These are phyloP conservation scores for Sorex maritimensis DNA, from an alignment of 2,797 vertebrate genomes.

Conservation along the genomic window DNA sequence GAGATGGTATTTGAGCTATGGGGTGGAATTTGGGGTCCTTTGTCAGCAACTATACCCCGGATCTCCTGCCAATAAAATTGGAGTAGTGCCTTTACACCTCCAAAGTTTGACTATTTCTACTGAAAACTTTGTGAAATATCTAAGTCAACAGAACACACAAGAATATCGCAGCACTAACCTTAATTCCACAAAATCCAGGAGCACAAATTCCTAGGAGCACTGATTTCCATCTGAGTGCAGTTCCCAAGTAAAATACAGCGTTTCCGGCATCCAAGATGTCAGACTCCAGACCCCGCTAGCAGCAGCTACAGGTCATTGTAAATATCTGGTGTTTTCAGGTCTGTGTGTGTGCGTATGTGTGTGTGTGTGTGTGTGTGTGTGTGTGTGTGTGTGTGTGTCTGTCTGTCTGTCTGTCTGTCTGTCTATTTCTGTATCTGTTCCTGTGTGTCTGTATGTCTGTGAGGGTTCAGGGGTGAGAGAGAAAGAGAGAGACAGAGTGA, in stretches of 20 bases:
- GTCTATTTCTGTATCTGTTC: too few relatives aligned
- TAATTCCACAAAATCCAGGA: constrained; percentile 60
- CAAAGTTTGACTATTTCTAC: constrained; percentile 40
- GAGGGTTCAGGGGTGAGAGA: too few relatives aligned
- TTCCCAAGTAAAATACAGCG: constrained; percentile 50
- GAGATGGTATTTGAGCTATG: constrained; percentile 26
- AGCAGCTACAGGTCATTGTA: not conserved
- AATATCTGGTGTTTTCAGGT: constrained; percentile 6
- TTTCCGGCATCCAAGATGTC: constrained; percentile 4
- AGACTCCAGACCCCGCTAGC: not conserved
- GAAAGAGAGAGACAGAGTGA: too few relatives aligned
- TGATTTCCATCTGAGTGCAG: not conserved
- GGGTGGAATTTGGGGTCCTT: constrained; percentile 26
- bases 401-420: too few relatives aligned
- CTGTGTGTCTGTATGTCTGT: too few relatives aligned
- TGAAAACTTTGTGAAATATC: constrained; percentile 21
- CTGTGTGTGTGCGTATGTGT: not conserved
- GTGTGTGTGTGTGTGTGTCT: too few relatives aligned
- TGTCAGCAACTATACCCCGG: constrained; percentile 29
- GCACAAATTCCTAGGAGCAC: constrained; percentile 51
- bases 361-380: too few relatives aligned
- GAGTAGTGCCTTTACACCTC: constrained; percentile 36
- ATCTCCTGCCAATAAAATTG: not conserved
- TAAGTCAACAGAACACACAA: constrained; percentile 39
- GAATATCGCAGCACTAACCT: constrained; percentile 38